Percentiles rank a stretch among this genome's conserved stretches.
These are phyloP conservation scores for Lutjanus campechanus DNA, from an alignment of 2,797 vertebrate genomes.

Conservation along the genomic window DNA sequence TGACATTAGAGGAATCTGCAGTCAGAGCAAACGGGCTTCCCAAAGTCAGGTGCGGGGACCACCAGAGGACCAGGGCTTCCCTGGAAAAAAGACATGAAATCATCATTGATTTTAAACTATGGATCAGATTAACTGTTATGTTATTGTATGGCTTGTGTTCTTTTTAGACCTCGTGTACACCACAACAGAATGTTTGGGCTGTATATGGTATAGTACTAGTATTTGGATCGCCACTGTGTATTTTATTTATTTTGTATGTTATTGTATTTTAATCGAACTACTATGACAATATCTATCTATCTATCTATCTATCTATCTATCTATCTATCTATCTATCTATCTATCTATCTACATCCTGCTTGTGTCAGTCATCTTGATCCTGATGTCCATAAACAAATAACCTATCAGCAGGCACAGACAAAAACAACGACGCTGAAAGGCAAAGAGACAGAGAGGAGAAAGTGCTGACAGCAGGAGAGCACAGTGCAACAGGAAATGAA, in stretches of 20 bases:
- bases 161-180: too few species aligned
- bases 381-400: neutral
- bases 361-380: neutral
- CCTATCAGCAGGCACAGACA: neutral
- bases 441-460: neutral
- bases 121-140: neutral
- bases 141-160: neutral
- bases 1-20: neutral
- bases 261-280: too few species aligned
- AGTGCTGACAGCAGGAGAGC: constrained; percentile 7
- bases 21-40: neutral
- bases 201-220: too few species aligned
- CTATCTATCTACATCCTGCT: neutral
- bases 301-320: too few species aligned
- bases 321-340: too few species aligned
- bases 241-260: too few species aligned
- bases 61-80: constrained; percentile 7
- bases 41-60: neutral
- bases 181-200: too few species aligned
- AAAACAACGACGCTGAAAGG: too few species aligned
- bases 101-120: neutral
- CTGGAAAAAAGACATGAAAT: neutral
- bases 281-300: too few species aligned
- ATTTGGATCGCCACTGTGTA: too few species aligned
- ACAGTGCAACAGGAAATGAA: neutral